Base-by-base conservation (phyloP, 2,113 vertebrate genomes). In the Microcebus murinus region DNA sequence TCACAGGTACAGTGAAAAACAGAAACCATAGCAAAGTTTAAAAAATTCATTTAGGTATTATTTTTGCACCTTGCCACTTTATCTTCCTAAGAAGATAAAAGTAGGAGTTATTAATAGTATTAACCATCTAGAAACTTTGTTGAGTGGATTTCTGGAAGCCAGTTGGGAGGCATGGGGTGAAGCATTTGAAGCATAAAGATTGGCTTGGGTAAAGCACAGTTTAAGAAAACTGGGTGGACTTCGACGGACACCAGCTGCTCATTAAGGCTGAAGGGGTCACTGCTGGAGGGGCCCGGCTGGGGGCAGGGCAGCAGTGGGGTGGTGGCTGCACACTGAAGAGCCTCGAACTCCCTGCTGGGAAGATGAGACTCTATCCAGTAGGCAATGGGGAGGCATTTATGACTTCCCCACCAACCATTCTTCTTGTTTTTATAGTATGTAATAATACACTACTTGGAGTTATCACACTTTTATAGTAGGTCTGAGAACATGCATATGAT, bases 71-170 rank as follows among this genome's bases (percentile, higher is more conserved):
- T 92, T 89, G 59, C 68, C 31, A 45, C 12, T 77, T 55, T 63
- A 42, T 82, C 50, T 74, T 65, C 67, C 77, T 68, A 21, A 61
- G n/a, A 61, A 39, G 67, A 63, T 52, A 83, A 48, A 48, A 39
- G 23, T 61, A 74, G 50, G 45, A 70, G 36, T 68, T 73, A 89
- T 52, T 14, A 52, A 52, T 14, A 52, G 61, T 20, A 39, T 36
- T 76, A 83, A 59, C 81, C 39, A 79, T 57, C 52, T 42, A 70
- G 88, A 59, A 18, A 86, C 52, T 61, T 88, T n/a, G 85, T 42
- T 67, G 87, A 77, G 18, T 86, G 36, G 36, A 82, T 63, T 94
- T 97, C 71, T 87, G 50, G 52, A 91, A 96, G 71, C 45, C 93
- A 93, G 10, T 8, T 65, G 36, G 77, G 50, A 63, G 11, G 7